Base-by-base conservation (phyloP, 2,797 vertebrate species). In the Betta splendens region DNA sequence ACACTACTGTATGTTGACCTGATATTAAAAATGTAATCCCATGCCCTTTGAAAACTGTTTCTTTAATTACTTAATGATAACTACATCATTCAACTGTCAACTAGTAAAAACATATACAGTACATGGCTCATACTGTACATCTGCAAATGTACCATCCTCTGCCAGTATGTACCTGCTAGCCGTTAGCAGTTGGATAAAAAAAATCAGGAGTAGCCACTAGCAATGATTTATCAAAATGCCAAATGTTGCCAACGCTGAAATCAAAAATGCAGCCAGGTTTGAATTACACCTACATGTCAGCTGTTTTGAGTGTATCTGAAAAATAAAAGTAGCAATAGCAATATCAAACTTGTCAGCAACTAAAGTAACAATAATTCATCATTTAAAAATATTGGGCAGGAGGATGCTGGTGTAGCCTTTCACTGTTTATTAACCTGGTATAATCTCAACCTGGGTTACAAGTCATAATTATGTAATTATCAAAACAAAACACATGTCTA, bases 51-150 rank as follows among this genome's bases (percentile, higher is more conserved):
- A 85, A 86, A 89, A 79, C 71, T 67, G 61, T 55, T 35, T 28
- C 42, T 80, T 88, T 61, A 61, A 64, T 65, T 55, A 51, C 69
- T 81, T 74, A 56, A 80, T 56, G 69, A 82, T 53, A 76, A 76
- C 57, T 79, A 87, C 81, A 86, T 60, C 29, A 56, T 48, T 25
- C 48, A 64, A 64, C 13, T 25, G 28, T 42, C 11, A 36, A 18
- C 52, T 21, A 20, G 36, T 39, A 71, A 25, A 67, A 40, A 64
- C 38, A 43, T 42, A 29, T 2, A 21, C 15, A 54, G 7, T 16
- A n/a, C 21, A 20, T 21, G 7, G 29, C 26, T 47, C 42, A 69
- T 8, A n/a, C n/a, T n/a, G n/a, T n/a, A 64, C 42, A 54, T 55
- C 62, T 22, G 29, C 73, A 80, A 42, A 61, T 18, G 17, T 23